Evolutionary conservation across 1,140 invertebrate species (phyloP), one percentile per base, ranked within the genome.

Genomic region (Bathynomus jamesi): DNA sequence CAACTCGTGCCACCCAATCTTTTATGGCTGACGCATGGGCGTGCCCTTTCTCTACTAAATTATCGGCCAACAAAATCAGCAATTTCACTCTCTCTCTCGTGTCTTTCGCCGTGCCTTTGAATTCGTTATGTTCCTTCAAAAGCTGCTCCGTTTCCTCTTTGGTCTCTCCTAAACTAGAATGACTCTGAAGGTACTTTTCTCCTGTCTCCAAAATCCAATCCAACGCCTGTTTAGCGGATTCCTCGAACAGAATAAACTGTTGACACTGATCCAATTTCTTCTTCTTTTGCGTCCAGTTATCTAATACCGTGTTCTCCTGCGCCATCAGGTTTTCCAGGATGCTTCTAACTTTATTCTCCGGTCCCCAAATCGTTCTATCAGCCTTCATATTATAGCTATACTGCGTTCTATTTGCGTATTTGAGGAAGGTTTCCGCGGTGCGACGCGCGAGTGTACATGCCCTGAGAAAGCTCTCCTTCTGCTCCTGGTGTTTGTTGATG

Each of bases 141-240:
- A 95, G 81, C 69, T 87, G 86, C 80, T 94, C 91, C 30, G 91
- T 92, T 80, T 95, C 92, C 71, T 92, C 89, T 75, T 88, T 80
- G 85, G 81, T 89, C 86, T 82, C 87, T 3, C 90, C 89, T 67
- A 90, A 85, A 76, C 87, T 86, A 1, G 88, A 90, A 81, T 91
- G 90, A 1, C 91, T 92, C 0, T 89, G 87, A 28, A 95, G 86
- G 81, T 95, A 89, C 24, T 82, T 77, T 83, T 96, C 92, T 74
- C 93, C 92, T 8, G 92, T 96, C 81, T 97, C 95, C 73, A 92
- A 89, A 73, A 98, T 97, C 96, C 96, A 98, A 82, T 97, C 95
- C 61, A 98, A 87, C 0, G 94, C 94, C 79, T 95, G 92, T 79
- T 92, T 92, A 10, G 93, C 93, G 30, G 92, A 94, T 17, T 90